These are phyloP conservation scores for Plumapathes pennacea DNA, from an alignment of 92 coral and sea anemone genomes.

Conservation along the genomic window DNA sequence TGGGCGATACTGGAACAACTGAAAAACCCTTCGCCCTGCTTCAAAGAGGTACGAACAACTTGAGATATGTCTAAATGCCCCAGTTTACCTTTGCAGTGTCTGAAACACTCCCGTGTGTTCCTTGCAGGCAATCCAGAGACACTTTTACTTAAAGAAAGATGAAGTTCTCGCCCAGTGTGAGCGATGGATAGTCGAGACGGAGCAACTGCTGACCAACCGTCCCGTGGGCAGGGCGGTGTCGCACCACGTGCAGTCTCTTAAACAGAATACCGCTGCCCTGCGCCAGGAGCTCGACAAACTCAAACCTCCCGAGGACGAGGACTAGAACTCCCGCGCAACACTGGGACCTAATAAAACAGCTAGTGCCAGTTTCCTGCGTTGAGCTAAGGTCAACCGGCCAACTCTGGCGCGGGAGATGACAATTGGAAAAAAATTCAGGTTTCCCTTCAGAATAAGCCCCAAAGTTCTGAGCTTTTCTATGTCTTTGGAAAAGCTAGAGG, in stretches of 20 bases:
- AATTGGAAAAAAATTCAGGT: too few relatives aligned
- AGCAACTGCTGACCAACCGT: conserved; percentile 64
- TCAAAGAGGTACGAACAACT: conserved; percentile 67
- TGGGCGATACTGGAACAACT: conserved; percentile 99
- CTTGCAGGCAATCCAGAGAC: conserved; percentile 87
- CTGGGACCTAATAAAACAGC: too few relatives aligned
- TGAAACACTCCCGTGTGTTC: background rate
- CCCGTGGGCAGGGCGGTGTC: conserved; percentile 83
- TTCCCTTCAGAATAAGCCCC: too few relatives aligned
- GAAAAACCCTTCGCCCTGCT: conserved; percentile 88
- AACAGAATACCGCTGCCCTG: conserved; percentile 85
- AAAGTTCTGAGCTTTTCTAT: too few relatives aligned
- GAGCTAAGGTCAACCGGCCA: too few relatives aligned
- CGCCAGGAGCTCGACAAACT: conserved; percentile 76
- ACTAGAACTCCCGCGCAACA: too few relatives aligned
- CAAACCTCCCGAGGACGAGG: conserved; percentile 67
- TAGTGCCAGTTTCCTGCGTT: too few relatives aligned
- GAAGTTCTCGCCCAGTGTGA: conserved; percentile 90
- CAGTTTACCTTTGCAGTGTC: too few relatives aligned
- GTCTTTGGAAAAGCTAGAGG: too few relatives aligned
- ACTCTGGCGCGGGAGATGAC: too few relatives aligned
- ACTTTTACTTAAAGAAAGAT: conserved; percentile 93
- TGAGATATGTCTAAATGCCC: background rate
- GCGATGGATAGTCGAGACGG: conserved; percentile 88
- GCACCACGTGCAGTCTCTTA: conserved; percentile 86